Base-by-base conservation (phyloP, 2,888 invertebrate genomes). In the Stictocephala bisonia region DNA sequence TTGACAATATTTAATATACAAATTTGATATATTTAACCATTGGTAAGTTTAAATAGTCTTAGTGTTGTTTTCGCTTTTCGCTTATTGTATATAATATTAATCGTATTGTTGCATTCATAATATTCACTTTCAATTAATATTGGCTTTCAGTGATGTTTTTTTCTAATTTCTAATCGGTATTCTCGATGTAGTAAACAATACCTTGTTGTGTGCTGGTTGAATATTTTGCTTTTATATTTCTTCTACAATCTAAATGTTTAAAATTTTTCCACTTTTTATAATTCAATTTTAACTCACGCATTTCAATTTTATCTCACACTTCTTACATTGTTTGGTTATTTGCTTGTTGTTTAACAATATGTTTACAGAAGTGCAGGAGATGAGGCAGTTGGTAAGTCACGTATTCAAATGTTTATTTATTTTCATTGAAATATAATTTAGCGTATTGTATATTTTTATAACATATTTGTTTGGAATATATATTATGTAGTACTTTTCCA, bases 21-120 rank as follows among this genome's bases (percentile, higher is more conserved):
- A 44, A 44, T n/a, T 64, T 60, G 26, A 24, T 41, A 64, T 11
- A 27, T 44, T 60, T 27, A 26, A 64, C 41, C 24, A 44, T 64
- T 64, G 64, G 64, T 64, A 64, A 64, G 64, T 64, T 64, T 26
- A 24, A 41, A 44, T 64, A 64, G 64, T 64, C n/a, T 64, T 64
- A 64, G 64, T 64, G 64, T 64, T 64, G 64, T 64, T 64, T 64
- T 64, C 64, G 64, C 64, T 64, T 64, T 20, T 64, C 41, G 64
- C 64, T 64, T 64, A 40, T 64, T 64, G 64, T 64, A 64, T 44
- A 64, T 64, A 64, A 64, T 27, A 24, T 41, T 64, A 64, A 27
- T 41, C 40, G 64, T 64, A 64, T 26, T 64, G 44, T 41, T 64
- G 64, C 64, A 26, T 64, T 64, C n/a, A 40, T 22, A 27, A n/a